Conservation (phyloP, 1,140 invertebrate species). For the Zaprionus camerounensis region DNA sequence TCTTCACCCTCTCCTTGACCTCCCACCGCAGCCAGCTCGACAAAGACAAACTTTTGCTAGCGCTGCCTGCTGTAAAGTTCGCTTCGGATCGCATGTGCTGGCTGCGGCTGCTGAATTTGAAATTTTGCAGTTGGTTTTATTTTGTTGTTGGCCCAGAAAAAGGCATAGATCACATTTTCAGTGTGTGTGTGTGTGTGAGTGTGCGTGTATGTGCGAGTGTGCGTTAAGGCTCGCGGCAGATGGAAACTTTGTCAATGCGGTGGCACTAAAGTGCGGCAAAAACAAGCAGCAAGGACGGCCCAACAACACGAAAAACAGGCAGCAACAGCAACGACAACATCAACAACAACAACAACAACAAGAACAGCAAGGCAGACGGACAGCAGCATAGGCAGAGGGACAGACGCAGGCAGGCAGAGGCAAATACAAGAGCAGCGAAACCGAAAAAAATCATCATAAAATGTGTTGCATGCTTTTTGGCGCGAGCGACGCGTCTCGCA, state of each 20-base stretch:
- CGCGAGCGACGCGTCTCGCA: conserved; percentile 36
- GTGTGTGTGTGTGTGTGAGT: conserved; percentile 37
- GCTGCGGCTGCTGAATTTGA: conserved; percentile 77
- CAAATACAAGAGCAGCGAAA: conserved; percentile 34
- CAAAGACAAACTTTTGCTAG: conserved; percentile 71
- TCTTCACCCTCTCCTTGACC: background rate
- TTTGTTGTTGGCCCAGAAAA: conserved; percentile 41
- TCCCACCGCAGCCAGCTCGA: background rate
- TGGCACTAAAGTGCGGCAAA: conserved; percentile 75
- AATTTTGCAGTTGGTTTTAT: conserved; percentile 72
- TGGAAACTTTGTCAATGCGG: conserved; percentile 76
- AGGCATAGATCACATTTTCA: conserved; percentile 77
- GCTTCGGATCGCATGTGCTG: conserved; percentile 68
- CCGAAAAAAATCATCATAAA: conserved; percentile 64
- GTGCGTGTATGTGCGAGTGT: conserved; percentile 49
- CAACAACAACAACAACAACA: conserved; percentile 8
- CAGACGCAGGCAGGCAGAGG: background rate
- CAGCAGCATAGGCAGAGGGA: background rate
- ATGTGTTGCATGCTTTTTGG: conserved; percentile 69
- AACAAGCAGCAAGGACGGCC: conserved; percentile 54
- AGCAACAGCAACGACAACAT: background rate
- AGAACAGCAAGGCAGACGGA: conserved; percentile 13
- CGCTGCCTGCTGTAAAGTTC: conserved; percentile 47
- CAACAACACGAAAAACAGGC: conserved; percentile 27
- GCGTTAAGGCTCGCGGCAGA: conserved; percentile 62